A percentile compares a stretch with the other conserved stretches of the same genome.
phyloP scores from a whole-genome alignment of 2,113 vertebrate genomes.

The Chitala chitala region DNA sequence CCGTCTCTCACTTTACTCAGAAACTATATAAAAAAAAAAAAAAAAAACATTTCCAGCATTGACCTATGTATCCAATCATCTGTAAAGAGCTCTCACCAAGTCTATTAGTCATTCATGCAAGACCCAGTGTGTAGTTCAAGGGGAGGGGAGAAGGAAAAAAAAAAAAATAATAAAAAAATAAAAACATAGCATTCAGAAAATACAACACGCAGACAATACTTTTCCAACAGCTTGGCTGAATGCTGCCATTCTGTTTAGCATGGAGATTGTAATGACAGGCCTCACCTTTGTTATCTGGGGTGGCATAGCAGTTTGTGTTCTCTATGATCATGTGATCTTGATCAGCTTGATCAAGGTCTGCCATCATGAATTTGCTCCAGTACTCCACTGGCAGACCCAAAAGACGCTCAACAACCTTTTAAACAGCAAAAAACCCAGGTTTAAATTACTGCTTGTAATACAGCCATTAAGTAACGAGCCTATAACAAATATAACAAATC shows the following conservation, averaged over 20 bases:
- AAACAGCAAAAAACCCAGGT: not conserved
- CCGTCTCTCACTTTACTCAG: not conserved
- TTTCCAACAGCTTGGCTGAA: too few relatives aligned
- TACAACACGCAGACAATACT: not conserved
- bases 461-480: not conserved
- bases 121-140: too few relatives aligned
- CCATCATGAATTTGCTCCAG: slow-evolving; percentile 84
- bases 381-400: slow-evolving; percentile 75
- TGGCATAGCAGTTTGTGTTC: slow-evolving; percentile 79
- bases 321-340: slow-evolving; percentile 73
- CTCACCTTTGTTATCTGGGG: slow-evolving; percentile 79
- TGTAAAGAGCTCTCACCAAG: too few relatives aligned
- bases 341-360: slow-evolving; percentile 69
- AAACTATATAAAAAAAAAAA: too few relatives aligned
- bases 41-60: too few relatives aligned
- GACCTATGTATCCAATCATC: too few relatives aligned
- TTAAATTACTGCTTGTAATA: not conserved
- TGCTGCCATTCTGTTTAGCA: too few relatives aligned
- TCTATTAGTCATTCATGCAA: too few relatives aligned
- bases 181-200: too few relatives aligned
- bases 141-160: too few relatives aligned
- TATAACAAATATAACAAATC: not conserved
- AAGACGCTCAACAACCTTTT: slow-evolving; percentile 83
- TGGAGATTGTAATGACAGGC: not conserved
- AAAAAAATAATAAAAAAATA: not conserved